These are phyloP conservation scores for Ectemnius lituratus DNA, from an alignment of 2,888 invertebrate species.

Conservation along the genomic window DNA sequence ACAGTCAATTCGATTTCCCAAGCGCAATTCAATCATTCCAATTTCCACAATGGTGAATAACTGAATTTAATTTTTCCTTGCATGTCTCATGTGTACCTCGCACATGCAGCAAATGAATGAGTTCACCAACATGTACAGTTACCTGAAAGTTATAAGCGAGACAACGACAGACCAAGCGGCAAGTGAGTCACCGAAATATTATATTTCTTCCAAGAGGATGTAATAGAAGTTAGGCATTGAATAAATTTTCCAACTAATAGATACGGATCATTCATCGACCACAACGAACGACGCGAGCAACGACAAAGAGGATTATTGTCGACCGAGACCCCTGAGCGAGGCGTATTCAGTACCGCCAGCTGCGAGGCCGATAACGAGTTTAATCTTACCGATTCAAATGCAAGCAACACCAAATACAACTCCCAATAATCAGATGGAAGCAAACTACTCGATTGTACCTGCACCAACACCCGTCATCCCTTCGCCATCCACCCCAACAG, in stretches of 20 bases:
- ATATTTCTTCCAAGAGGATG: neutral
- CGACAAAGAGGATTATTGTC: constrained; percentile 76
- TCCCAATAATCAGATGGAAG: constrained; percentile 56
- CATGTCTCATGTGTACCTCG: constrained; percentile 64
- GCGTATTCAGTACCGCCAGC: constrained; percentile 79
- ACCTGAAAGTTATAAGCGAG: constrained; percentile 88
- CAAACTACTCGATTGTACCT: constrained; percentile 70
- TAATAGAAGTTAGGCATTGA: neutral
- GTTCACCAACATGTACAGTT: constrained; percentile 91
- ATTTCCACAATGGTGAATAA: constrained; percentile 35
- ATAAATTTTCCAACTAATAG: constrained; percentile 9
- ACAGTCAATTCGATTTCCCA: no score
- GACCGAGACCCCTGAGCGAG: constrained; percentile 78
- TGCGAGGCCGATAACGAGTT: constrained; percentile 73
- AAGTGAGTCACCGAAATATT: constrained; percentile 35
- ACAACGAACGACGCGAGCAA: constrained; percentile 52
- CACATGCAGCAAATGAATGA: constrained; percentile 89
- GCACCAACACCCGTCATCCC: constrained; percentile 65
- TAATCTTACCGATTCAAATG: constrained; percentile 61
- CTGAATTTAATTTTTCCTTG: constrained; percentile 60
- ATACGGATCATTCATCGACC: constrained; percentile 33
- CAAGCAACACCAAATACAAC: constrained; percentile 53
- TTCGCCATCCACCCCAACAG: constrained; percentile 46
- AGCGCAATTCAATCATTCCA: no score
- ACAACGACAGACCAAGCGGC: constrained; percentile 63